Conservation (phyloP, 1,140 invertebrate species). For the Lysiphlebus fabarum region DNA sequence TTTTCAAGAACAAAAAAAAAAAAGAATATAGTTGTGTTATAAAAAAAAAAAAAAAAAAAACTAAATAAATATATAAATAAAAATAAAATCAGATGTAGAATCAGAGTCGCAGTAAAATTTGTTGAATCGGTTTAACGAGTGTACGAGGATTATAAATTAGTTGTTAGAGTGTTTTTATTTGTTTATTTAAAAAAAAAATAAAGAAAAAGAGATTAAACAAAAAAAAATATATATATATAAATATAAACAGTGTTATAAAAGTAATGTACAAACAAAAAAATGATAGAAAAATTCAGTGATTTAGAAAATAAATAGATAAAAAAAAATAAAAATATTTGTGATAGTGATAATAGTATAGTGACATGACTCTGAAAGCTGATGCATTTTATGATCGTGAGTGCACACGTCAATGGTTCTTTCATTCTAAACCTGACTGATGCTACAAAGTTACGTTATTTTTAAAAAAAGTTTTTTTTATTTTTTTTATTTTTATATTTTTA, state of each 20-base stretch:
- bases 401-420: not conserved
- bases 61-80: slow-evolving; percentile 3
- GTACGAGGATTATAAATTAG: slow-evolving; percentile 47
- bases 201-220: not conserved
- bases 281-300: slow-evolving; percentile 24
- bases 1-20: too few species aligned
- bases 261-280: slow-evolving; percentile 21
- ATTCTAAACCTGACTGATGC: not conserved
- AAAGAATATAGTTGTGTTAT: not conserved
- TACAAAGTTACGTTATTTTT: too few species aligned
- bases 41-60: slow-evolving; percentile 13
- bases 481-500: too few species aligned
- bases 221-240: slow-evolving; percentile 1
- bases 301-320: slow-evolving; percentile 37
- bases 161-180: slow-evolving; percentile 39
- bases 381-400: slow-evolving; percentile 41
- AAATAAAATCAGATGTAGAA: slow-evolving; percentile 34
- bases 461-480: too few species aligned
- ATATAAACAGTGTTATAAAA: not conserved
- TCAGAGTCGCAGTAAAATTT: slow-evolving; percentile 41
- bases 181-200: slow-evolving; percentile 10
- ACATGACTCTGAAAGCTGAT: slow-evolving; percentile 33
- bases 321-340: slow-evolving; percentile 12
- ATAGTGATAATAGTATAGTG: too few species aligned
- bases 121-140: slow-evolving; percentile 53